Base-by-base conservation (phyloP, 2,888 invertebrate genomes). In the Boloria selene region DNA sequence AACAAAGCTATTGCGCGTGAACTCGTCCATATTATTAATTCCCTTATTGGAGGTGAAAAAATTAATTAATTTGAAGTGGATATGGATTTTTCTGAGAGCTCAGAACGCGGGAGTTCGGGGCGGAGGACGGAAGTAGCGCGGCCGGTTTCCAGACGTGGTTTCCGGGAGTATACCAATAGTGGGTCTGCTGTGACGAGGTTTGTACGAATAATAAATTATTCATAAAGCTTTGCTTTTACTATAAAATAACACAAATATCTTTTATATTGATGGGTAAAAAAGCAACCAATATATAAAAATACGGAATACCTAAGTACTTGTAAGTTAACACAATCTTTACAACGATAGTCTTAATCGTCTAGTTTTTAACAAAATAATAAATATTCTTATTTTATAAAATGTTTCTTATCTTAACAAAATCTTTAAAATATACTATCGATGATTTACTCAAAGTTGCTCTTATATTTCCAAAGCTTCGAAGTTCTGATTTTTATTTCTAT, bases 1-100 rank as follows among this genome's bases (percentile, higher is more conserved):
- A 85, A 87, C 89, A 90, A 76, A 71, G 68, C 75, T 71, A 80
- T 75, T 81, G 85, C 85, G 88, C 85, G 79, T 85, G 86, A 82
- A 73, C 82, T 75, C 70, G 65, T 74, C 71, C 63, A 56, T 61
- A 61, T 58, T 66, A 62, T 68, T 67, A 62, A 69, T 70, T 79
- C 70, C 68, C 60, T 65, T 47, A 65, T 69, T 64, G 56, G 66
- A 66, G 52, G 69, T 66, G 45, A 66, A 45, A 69, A 65, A 65
- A 50, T 16, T 42, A 53, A 64, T 64, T 66, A 61, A 58, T 67
- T 65, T 66, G 76, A 78, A 67, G 61, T 70, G 65, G 70, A 59
- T 90, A 91, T 91, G 92, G 91, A 91, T 89, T 91, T 82, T 87
- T 86, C 88, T 70, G 91, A 89, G 65, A 81, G 82, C 73, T 64